These are phyloP conservation scores for Chloroclysta siterata DNA, from an alignment of 2,888 invertebrate species.

Conservation along the genomic window DNA sequence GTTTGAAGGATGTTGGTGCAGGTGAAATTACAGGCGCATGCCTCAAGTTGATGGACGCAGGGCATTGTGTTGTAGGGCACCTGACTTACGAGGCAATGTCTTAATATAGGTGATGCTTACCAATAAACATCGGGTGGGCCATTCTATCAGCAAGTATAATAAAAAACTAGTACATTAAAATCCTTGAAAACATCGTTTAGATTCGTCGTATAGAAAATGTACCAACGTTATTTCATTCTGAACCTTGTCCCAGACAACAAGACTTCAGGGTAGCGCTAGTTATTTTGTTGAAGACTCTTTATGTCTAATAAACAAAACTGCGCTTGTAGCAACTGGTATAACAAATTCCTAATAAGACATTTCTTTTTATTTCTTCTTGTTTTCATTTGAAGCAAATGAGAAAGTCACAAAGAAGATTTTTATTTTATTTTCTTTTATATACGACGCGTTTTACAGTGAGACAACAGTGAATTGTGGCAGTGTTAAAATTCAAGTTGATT, in stretches of 20 bases:
- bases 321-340: slow-evolving; percentile 13
- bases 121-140: no score
- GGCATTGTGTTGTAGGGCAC: no score
- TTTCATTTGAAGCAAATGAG: slow-evolving; percentile 31
- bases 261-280: background rate
- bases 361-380: slow-evolving; percentile 25
- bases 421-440: background rate
- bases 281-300: slow-evolving; percentile 11
- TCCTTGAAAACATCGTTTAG: background rate
- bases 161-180: background rate
- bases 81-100: no score
- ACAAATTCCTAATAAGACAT: slow-evolving; percentile 19
- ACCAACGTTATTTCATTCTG: background rate
- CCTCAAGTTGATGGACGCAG: no score
- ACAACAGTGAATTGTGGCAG: slow-evolving; percentile 22
- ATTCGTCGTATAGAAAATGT: background rate
- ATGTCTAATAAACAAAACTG: slow-evolving; percentile 18
- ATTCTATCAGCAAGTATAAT: no score
- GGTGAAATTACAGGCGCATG: no score
- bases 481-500: slow-evolving; percentile 30
- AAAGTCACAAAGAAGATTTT: slow-evolving; percentile 22
- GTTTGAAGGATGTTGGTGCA: no score
- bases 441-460: slow-evolving; percentile 26
- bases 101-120: no score
- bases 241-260: background rate